Percentiles rank a stretch among this genome's conserved stretches.
These are phyloP conservation scores for Pampus argenteus DNA, from an alignment of 2,797 vertebrate genomes.

Conservation along the genomic window DNA sequence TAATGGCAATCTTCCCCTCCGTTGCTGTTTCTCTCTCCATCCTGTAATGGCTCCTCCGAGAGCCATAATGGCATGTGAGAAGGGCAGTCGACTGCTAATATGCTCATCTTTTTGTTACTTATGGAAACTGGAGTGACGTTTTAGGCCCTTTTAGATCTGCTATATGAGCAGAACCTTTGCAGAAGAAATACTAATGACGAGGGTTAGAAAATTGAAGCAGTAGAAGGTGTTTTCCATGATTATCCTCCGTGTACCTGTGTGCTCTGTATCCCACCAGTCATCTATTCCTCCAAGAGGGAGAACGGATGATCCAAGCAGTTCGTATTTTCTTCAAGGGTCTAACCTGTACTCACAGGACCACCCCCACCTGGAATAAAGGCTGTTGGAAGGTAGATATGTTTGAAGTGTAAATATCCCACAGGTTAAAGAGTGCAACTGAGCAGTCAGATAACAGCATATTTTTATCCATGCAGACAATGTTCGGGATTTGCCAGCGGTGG, in stretches of 20 bases:
- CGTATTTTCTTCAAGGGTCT: conserved; percentile 54
- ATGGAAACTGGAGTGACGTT: conserved; percentile 49
- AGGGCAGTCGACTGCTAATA: conserved; percentile 44
- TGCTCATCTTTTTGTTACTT: conserved; percentile 59
- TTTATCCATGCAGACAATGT: conserved; percentile 60
- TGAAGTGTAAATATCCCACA: conserved; percentile 77
- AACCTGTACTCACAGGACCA: conserved; percentile 40
- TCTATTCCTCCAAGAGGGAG: conserved; percentile 21
- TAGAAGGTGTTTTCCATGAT: conserved; percentile 20
- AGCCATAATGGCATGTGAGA: conserved; percentile 62
- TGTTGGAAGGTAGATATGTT: conserved; percentile 56
- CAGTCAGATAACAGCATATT: conserved; percentile 59
- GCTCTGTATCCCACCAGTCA: background rate
- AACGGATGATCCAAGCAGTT: conserved; percentile 46
- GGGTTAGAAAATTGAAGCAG: conserved; percentile 1
- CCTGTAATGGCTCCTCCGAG: conserved; percentile 67
- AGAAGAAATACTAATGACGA: conserved; percentile 1
- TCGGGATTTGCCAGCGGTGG: conserved; percentile 38
- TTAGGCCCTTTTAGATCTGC: conserved; percentile 15
- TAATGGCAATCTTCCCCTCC: conserved; percentile 57
- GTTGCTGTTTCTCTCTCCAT: conserved; percentile 49
- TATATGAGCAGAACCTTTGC: background rate
- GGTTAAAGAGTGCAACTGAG: conserved; percentile 66
- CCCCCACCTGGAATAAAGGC: conserved; percentile 38
- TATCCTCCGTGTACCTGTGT: background rate